Evolutionary conservation across 2,797 vertebrate species (phyloP).

Genomic region (Smutsia temminckii): DNA sequence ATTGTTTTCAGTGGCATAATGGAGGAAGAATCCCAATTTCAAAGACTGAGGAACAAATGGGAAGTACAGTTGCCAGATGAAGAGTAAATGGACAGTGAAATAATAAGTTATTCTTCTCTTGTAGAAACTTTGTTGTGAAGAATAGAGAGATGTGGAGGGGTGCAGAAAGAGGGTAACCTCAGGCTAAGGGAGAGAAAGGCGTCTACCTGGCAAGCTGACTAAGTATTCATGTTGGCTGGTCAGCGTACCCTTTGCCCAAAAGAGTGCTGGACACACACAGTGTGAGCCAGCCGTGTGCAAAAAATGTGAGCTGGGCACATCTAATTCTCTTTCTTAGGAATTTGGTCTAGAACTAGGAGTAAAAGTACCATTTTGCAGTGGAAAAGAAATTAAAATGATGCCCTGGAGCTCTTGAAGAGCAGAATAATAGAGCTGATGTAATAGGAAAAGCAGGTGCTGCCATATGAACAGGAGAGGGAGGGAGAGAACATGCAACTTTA

Average conservation of each 20-base stretch:
- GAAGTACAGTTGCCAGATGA: neutral
- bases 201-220: neutral
- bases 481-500: neutral
- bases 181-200: neutral
- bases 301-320: neutral
- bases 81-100: neutral
- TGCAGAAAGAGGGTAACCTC: neutral
- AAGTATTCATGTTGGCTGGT: neutral
- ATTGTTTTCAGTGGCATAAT: neutral
- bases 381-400: neutral
- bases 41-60: neutral
- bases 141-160: neutral
- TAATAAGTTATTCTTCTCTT: neutral
- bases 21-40: neutral
- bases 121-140: neutral
- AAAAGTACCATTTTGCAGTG: neutral
- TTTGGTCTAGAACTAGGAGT: neutral
- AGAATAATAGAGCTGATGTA: neutral
- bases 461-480: neutral
- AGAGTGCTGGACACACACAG: neutral
- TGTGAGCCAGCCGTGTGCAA: neutral
- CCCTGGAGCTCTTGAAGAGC: neutral
- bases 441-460: neutral
- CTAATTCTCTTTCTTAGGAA: neutral
- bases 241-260: neutral